Percentiles rank a stretch among this genome's conserved stretches.
Conservation (phyloP, 2,797 vertebrate genomes). For the Hypotaenidia okinawae region DNA sequence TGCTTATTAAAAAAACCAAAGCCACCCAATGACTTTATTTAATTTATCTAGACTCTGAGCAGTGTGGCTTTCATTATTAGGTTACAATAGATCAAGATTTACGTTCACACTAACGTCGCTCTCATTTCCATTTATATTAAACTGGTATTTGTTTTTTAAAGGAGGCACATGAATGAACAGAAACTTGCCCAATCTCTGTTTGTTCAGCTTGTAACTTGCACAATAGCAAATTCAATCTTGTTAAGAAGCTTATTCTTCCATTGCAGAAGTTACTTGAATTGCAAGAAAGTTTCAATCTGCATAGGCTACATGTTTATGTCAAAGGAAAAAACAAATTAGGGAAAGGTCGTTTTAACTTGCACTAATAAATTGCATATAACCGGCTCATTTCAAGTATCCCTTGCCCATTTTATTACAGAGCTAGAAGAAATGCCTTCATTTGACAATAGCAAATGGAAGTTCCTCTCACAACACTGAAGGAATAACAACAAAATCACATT, state of each 20-base stretch:
- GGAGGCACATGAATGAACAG: conserved; percentile 76
- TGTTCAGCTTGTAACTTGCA: conserved; percentile 82
- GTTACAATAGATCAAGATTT: conserved; percentile 84
- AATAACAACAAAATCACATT: not conserved
- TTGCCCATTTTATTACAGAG: conserved; percentile 52
- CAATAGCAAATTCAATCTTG: conserved; percentile 80
- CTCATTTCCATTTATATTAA: conserved; percentile 89
- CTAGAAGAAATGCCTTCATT: not conserved
- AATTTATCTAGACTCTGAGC: conserved; percentile 74
- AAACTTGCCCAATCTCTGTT: conserved; percentile 82
- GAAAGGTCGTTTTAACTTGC: conserved; percentile 2
- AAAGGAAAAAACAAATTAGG: conserved; percentile 23
- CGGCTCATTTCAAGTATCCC: conserved; percentile 49
- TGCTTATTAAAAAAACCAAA: conserved; percentile 40
- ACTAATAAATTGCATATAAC: conserved; percentile 57
- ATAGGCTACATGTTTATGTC: not conserved
- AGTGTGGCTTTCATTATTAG: conserved; percentile 78
- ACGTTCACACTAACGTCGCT: conserved; percentile 74
- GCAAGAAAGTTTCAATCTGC: conserved; percentile 73
- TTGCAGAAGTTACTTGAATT: conserved; percentile 73
- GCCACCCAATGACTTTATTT: conserved; percentile 52
- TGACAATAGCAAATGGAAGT: conserved; percentile 11
- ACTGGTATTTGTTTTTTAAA: conserved; percentile 82
- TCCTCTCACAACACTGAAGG: not conserved
- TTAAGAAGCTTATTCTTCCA: conserved; percentile 79